Evolutionary conservation across 2,888 invertebrate genomes (phyloP), one percentile per base, ranked within the genome.

Genomic region (Encarsia formosa): DNA sequence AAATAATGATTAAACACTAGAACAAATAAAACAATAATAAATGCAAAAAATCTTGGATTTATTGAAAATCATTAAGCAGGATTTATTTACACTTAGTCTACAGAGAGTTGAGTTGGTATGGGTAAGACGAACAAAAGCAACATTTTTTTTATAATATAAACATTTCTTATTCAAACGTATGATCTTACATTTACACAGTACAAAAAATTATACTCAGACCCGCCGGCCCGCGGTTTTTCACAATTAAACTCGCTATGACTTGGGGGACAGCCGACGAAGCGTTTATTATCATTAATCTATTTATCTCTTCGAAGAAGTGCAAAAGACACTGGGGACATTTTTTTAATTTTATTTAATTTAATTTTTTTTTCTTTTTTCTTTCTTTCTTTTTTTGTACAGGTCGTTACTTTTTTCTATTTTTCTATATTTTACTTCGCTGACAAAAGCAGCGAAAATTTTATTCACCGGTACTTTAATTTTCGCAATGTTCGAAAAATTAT

Each of bases 131-230:
- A 53, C 45, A 53, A 52, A 48, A 52, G 48, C 50, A 48, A 49
- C 40, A 19, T 46, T 43, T 45, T 55, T 63, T 66, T 69, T 65
- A 69, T 73, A 73, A 72, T 73, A 73, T 72, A 73, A 73, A 72
- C 72, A 73, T 71, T 80, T 79, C 77, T 79, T 80, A 80, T 79
- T 80, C 77, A 79, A 80, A 79, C 79, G 84, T 85, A 84, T 83
- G 82, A 82, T 83, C 84, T 82, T 85, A 86, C 85, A 85, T 85
- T 85, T 86, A 85, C 85, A 86, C 85, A 85, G 85, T 86, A 86
- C 85, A 86, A 86, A 86, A 84, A 83, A 85, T 84, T 83, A 81
- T 79, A 77, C 78, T 77, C 76, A 73, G 64, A 70, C 63, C 68
- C 68, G 67, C 69, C 68, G 52, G 51, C 48, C 65, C 63, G 69